A percentile compares a stretch with the other conserved stretches of the same genome.
Conservation (phyloP, 2,113 vertebrate genomes). For the Pantherophis guttatus region DNA sequence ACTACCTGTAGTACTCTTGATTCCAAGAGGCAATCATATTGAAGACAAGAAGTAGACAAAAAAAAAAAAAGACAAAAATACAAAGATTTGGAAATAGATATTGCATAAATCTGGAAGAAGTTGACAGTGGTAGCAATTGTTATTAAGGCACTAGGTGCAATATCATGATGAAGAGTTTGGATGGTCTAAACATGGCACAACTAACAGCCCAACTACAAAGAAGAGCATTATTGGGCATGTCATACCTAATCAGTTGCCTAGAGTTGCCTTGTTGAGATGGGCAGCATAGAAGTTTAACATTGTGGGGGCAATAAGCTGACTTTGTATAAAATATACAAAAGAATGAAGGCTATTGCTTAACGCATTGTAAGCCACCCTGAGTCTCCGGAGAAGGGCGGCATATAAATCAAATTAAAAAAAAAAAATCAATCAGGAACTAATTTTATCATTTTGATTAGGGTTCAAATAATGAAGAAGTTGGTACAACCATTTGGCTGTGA, state of each 20-base stretch:
- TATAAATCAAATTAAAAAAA: too few species aligned
- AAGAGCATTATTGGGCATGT: not conserved
- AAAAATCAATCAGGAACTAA: not conserved
- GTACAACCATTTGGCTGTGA: not conserved
- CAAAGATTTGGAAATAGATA: not conserved
- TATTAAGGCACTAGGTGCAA: not conserved
- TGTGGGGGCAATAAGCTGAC: too few species aligned
- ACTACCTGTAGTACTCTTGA: not conserved
- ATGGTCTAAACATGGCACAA: not conserved
- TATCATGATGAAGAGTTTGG: not conserved
- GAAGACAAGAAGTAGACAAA: not conserved
- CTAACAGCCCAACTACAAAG: not conserved
- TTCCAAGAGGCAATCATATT: not conserved
- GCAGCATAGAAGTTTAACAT: too few species aligned
- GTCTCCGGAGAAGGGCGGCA: too few species aligned
- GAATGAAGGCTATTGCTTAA: too few species aligned
- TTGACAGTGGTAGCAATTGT: not conserved
- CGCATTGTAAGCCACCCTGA: too few species aligned
- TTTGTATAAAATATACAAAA: too few species aligned
- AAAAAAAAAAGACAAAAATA: not conserved
- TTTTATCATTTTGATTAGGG: not conserved
- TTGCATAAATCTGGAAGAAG: not conserved
- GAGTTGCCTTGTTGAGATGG: too few species aligned
- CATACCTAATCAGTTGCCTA: not conserved
- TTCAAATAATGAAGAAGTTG: not conserved